Evolutionary conservation across 2,888 invertebrate species (phyloP).

Genomic region (Leptinotarsa haldemani): DNA sequence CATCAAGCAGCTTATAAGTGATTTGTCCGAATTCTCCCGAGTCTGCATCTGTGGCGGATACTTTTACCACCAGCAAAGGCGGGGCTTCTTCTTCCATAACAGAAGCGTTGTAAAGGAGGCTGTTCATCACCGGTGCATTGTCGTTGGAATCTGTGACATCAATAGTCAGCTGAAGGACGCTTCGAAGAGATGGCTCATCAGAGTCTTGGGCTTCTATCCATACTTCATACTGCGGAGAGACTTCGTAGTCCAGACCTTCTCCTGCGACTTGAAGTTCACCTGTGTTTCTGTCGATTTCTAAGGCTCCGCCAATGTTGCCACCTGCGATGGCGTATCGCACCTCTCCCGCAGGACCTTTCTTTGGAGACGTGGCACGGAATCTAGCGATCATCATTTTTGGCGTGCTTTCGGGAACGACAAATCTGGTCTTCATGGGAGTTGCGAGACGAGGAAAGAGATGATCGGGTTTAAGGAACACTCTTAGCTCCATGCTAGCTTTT

Average conservation of each 20-base stretch:
- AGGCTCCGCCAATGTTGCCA: constrained; percentile 92
- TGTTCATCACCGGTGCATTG: constrained; percentile 87
- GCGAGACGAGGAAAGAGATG: constrained; percentile 85
- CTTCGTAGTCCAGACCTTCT: constrained; percentile 87
- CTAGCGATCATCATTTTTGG: constrained; percentile 78
- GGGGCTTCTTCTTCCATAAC: constrained; percentile 89
- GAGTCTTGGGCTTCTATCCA: constrained; percentile 93
- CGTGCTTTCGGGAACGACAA: constrained; percentile 84
- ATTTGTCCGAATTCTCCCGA: constrained; percentile 89
- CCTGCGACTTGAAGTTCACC: constrained; percentile 85
- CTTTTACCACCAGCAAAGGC: constrained; percentile 79
- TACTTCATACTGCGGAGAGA: constrained; percentile 84
- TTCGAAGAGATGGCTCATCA: constrained; percentile 82
- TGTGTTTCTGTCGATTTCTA: constrained; percentile 80
- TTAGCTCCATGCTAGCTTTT: constrained; percentile 80
- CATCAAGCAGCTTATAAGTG: constrained; percentile 79
- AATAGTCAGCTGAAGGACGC: constrained; percentile 84
- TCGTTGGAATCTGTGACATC: constrained; percentile 94
- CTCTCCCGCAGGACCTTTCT: constrained; percentile 77
- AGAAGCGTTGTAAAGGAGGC: constrained; percentile 83
- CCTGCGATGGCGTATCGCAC: constrained; percentile 89
- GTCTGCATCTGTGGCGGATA: constrained; percentile 86
- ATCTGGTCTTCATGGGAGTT: constrained; percentile 76
- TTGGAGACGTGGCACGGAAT: constrained; percentile 83
- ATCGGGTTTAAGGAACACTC: constrained; percentile 80